Conservation (phyloP, 2,888 invertebrate genomes). For the Stratiomys singularior region DNA sequence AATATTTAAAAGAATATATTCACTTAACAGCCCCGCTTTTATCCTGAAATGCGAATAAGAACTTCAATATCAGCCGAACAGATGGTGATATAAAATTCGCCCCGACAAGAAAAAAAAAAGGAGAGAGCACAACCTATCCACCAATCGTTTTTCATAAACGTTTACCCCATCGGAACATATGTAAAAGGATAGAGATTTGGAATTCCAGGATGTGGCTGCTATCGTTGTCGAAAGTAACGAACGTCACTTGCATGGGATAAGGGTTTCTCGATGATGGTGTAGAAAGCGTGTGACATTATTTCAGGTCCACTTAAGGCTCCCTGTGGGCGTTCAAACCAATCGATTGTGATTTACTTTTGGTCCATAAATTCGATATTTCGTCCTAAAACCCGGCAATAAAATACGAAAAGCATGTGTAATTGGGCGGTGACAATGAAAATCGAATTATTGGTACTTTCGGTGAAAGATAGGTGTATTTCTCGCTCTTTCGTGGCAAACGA, state of each 20-base stretch:
- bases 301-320: neutral
- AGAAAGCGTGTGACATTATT: neutral
- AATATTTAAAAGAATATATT: slow-evolving; percentile 3
- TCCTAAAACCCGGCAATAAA: slow-evolving; percentile 30
- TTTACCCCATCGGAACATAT: neutral
- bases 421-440: slow-evolving; percentile 44
- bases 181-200: neutral
- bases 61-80: neutral
- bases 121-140: neutral
- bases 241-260: neutral
- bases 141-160: slow-evolving; percentile 8
- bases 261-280: neutral
- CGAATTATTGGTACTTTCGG: slow-evolving; percentile 28
- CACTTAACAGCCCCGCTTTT: neutral
- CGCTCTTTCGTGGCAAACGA: neutral
- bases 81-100: neutral
- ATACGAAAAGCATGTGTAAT: slow-evolving; percentile 42
- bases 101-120: neutral
- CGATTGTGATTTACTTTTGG: slow-evolving; percentile 38
- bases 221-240: neutral
- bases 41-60: neutral
- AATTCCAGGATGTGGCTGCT: neutral
- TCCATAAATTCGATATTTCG: slow-evolving; percentile 41
- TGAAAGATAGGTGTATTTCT: neutral
- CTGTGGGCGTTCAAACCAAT: neutral